phyloP scores from a whole-genome alignment of 2,113 vertebrate species.

The Aldabrachelys gigantea region DNA sequence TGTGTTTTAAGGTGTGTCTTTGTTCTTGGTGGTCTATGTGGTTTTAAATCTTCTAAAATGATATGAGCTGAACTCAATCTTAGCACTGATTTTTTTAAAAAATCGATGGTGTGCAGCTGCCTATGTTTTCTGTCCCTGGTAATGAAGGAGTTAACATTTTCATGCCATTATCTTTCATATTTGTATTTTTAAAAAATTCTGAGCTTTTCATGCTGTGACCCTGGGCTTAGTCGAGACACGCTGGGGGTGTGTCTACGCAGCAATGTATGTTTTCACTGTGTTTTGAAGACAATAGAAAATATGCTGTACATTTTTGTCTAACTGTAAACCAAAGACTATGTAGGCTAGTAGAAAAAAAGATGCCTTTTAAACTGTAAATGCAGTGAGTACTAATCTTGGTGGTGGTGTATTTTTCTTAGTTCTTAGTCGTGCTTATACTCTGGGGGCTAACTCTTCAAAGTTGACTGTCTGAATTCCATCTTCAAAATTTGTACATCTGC shows the following conservation, averaged over 20 bases:
- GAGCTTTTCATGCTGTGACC: neutral
- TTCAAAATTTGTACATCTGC: neutral
- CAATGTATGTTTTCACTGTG: neutral
- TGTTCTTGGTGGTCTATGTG: neutral
- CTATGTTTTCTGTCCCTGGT: neutral
- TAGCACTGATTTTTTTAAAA: neutral
- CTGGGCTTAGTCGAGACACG: neutral
- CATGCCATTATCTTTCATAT: neutral
- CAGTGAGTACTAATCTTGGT: neutral
- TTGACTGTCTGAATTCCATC: neutral
- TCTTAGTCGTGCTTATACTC: constrained; percentile 11
- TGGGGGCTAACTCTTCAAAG: neutral
- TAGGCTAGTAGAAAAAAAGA: neutral
- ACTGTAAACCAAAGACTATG: neutral
- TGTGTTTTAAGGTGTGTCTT: neutral
- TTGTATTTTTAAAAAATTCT: neutral
- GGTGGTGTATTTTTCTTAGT: neutral
- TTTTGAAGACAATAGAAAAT: neutral
- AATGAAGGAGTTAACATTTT: neutral
- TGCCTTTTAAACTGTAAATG: neutral
- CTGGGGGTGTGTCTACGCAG: neutral
- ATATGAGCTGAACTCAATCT: neutral
- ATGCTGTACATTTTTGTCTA: neutral
- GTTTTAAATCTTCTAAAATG: neutral
- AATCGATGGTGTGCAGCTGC: neutral